Evolutionary conservation across 92 coral and sea anemone species (phyloP).

Genomic region (Meandrina meandrites): DNA sequence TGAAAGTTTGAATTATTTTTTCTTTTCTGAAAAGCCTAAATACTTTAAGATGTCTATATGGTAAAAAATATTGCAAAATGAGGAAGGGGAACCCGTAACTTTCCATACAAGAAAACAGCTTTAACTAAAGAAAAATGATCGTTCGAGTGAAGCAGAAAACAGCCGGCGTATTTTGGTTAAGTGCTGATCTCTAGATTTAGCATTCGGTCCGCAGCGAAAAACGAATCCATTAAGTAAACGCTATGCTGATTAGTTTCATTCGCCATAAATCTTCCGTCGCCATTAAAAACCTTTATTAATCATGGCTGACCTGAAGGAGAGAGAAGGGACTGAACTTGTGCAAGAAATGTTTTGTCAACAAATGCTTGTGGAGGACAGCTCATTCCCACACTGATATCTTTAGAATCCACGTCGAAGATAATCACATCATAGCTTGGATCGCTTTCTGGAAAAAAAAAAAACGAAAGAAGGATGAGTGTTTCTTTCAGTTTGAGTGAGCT

Average conservation of each 20-base stretch:
- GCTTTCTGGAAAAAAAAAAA: conserved; percentile 31
- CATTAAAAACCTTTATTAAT: too few relatives aligned
- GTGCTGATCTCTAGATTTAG: neutral
- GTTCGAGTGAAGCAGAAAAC: neutral
- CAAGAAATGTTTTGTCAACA: conserved; percentile 58
- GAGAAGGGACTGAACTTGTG: conserved; percentile 67
- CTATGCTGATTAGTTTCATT: neutral
- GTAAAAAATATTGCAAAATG: too few relatives aligned
- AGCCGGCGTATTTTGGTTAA: neutral
- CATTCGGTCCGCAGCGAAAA: neutral
- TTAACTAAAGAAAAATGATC: neutral
- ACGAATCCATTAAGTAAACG: neutral
- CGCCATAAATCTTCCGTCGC: neutral
- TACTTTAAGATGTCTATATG: too few relatives aligned
- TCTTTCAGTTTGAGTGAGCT: neutral
- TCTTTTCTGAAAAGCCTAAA: too few relatives aligned
- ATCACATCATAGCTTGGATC: conserved; percentile 66
- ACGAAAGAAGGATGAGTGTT: too few relatives aligned
- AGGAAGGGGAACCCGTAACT: too few relatives aligned
- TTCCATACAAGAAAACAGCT: too few relatives aligned
- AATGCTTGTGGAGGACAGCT: conserved; percentile 79
- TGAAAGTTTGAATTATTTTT: too few relatives aligned
- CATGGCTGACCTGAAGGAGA: conserved; percentile 50
- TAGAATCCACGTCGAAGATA: conserved; percentile 84
- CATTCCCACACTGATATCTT: conserved; percentile 66